Conservation (phyloP, 2,888 invertebrate species). For the Pheosia gnoma region DNA sequence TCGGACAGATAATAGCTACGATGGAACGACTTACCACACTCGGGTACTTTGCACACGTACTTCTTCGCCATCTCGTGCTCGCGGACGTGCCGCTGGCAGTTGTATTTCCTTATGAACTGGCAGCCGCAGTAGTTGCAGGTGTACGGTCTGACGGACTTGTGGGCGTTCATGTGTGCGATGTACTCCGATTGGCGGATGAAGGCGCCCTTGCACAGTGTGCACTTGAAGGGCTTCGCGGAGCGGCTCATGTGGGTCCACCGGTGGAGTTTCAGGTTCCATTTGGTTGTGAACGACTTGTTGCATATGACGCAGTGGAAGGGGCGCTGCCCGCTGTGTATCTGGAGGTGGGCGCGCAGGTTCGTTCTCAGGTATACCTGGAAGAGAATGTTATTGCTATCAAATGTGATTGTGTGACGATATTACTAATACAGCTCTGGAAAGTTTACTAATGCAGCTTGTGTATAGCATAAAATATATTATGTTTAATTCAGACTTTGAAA, state of each 20-base stretch:
- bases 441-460: no score
- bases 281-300: slow-evolving; percentile 93
- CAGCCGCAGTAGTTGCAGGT: slow-evolving; percentile 96
- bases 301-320: slow-evolving; percentile 93
- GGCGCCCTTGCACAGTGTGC: slow-evolving; percentile 92
- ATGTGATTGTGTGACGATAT: no score
- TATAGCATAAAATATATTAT: no score
- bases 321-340: slow-evolving; percentile 89
- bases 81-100: slow-evolving; percentile 91
- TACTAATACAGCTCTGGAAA: no score
- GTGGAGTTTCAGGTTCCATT: slow-evolving; percentile 95
- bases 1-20: slow-evolving; percentile 94
- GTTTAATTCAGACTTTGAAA: no score
- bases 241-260: slow-evolving; percentile 95
- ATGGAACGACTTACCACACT: slow-evolving; percentile 93
- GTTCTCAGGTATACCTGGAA: slow-evolving; percentile 89
- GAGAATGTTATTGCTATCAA: neutral
- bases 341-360: slow-evolving; percentile 91
- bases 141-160: slow-evolving; percentile 92
- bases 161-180: slow-evolving; percentile 93
- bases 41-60: slow-evolving; percentile 88
- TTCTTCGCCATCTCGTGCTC: slow-evolving; percentile 93
- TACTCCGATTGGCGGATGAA: slow-evolving; percentile 93
- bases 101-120: slow-evolving; percentile 94
- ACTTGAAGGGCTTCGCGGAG: slow-evolving; percentile 93